Evolutionary conservation across 2,888 invertebrate genomes (phyloP).

Genomic region (Tenthredo notha): DNA sequence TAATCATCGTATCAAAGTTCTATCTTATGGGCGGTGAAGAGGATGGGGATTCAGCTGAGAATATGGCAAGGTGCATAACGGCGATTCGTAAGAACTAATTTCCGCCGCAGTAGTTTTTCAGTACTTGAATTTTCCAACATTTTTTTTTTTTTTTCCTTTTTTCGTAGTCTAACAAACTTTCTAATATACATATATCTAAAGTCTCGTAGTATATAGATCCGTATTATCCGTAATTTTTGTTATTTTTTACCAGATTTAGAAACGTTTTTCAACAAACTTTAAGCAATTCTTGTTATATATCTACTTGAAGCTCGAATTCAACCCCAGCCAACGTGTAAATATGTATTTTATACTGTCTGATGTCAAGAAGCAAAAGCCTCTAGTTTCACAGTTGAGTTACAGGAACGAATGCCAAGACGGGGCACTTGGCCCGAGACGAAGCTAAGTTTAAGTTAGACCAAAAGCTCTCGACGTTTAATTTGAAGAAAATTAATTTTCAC

Average conservation of each 20-base stretch:
- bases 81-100: constrained; percentile 23
- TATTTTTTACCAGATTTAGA: too few relatives aligned
- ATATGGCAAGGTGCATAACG: neutral
- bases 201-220: neutral
- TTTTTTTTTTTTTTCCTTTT: neutral
- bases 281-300: neutral
- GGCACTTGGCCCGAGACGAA: constrained; percentile 33
- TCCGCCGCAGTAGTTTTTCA: neutral
- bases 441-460: constrained; percentile 42
- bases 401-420: constrained; percentile 25
- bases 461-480: constrained; percentile 50
- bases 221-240: neutral
- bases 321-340: neutral
- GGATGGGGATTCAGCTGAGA: constrained; percentile 7
- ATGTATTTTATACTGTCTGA: neutral
- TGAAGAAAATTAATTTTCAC: constrained; percentile 45
- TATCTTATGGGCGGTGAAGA: neutral
- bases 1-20: constrained; percentile 77
- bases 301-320: neutral
- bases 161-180: neutral
- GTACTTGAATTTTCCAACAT: neutral
- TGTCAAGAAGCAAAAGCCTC: constrained; percentile 9
- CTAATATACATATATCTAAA: neutral
- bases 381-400: constrained; percentile 25
- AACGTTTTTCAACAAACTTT: neutral